Base-by-base conservation (phyloP, 1,140 invertebrate genomes). In the Adoxophyes honmai region DNA sequence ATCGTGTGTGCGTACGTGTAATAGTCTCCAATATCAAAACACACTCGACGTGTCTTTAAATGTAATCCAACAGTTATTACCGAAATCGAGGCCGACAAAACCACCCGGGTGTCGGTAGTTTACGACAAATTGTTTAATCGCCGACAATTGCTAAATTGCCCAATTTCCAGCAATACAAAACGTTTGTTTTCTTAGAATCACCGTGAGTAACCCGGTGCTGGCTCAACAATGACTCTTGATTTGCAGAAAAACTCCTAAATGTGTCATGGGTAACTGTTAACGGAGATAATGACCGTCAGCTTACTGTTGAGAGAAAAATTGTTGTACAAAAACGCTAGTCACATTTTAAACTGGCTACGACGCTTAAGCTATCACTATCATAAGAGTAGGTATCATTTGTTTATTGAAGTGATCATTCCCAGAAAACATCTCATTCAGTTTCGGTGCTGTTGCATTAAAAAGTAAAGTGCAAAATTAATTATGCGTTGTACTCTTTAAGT, bases 61-160 rank as follows among this genome's bases (percentile, higher is more conserved):
- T 35, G 33, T 35, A 52, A 52, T 52, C 33, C 4, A 3, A 5
- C 15, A 8, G 48, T 48, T 5, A 13, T 33, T 48, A 48, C 18
- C 42, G 28, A 48, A 21, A 48, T 33, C 13, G 51, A 4, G 36
- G 2, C 9, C 51, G 28, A 8, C n/a, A 52, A 37, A 37, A 37
- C 2, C n/a, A 48, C 42, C 16, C 42, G 42, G 21, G 42, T 42
- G 39, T 48, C 11, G 18, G 16, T 6, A 48, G 42, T 21, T 33
- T 18, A 52, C 33, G 14, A 35, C 37, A 57, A 66, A 68, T 68
- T 68, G 57, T 64, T 65, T 73, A 73, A 75, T 66, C 51, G 60
- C 35, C 60, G 34, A 14, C 63, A 71, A 73, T 69, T 67, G 60
- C 67, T 57, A 34, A 42, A 39, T 58, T 58, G 57, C 21, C 44